These are phyloP conservation scores for Lutjanus argentimaculatus DNA, from an alignment of 2,797 vertebrate species.

Conservation along the genomic window DNA sequence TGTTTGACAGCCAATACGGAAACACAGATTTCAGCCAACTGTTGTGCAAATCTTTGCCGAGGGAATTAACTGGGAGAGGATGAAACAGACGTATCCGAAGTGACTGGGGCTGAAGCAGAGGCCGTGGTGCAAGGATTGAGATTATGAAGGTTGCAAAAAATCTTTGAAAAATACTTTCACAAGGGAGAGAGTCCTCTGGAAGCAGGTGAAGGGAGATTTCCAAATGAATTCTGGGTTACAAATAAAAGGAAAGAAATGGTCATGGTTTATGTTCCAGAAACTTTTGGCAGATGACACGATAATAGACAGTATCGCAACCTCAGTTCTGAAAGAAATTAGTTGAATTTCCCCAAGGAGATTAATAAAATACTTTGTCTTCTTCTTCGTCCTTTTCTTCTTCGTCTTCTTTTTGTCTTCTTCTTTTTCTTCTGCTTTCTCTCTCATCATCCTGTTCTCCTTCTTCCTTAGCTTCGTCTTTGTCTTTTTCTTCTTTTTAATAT, in stretches of 20 bases:
- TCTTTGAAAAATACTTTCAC: neutral
- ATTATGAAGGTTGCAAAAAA: conserved; percentile 1
- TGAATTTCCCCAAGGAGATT: too few species aligned
- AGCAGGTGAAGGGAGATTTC: neutral
- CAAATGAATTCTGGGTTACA: neutral
- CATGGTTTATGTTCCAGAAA: neutral
- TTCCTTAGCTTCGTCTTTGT: too few species aligned
- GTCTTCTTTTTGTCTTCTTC: too few species aligned
- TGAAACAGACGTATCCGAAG: conserved; percentile 27
- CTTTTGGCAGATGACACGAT: neutral
- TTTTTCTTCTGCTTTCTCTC: too few species aligned
- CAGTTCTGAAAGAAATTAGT: rapidly evolving
- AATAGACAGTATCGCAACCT: neutral
- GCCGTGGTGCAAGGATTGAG: neutral
- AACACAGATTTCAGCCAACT: conserved; percentile 43
- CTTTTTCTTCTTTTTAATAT: too few species aligned
- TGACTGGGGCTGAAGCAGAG: neutral
- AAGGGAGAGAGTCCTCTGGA: neutral
- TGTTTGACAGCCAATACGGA: conserved; percentile 50
- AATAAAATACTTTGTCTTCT: neutral
- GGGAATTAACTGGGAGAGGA: conserved; percentile 25
- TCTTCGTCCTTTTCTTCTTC: too few species aligned
- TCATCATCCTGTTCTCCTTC: too few species aligned
- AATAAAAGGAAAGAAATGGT: neutral
- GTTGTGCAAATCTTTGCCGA: conserved; percentile 32